Percentiles rank a stretch among this genome's conserved stretches.
Conservation (phyloP, 2,113 vertebrate species). For the Burhinus oedicnemus region DNA sequence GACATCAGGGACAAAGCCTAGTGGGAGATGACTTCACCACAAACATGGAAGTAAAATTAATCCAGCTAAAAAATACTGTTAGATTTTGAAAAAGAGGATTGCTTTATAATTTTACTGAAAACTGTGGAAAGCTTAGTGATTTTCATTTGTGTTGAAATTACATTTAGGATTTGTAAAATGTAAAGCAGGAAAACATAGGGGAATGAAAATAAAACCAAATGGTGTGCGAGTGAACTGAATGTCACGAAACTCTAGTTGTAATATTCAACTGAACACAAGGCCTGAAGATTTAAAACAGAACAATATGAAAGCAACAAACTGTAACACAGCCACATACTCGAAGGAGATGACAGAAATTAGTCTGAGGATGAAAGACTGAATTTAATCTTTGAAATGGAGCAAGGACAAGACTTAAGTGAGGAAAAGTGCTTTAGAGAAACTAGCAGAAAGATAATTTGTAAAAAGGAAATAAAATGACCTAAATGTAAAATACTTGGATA, state of each 20-base stretch:
- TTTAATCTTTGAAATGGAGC: background rate
- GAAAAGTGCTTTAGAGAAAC: background rate
- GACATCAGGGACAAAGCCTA: background rate
- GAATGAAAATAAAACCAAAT: background rate
- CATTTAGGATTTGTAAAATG: background rate
- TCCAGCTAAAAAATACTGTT: background rate
- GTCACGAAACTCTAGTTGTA: background rate
- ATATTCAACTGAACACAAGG: background rate
- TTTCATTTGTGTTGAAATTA: background rate
- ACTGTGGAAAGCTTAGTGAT: background rate
- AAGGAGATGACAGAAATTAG: background rate
- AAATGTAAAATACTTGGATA: background rate
- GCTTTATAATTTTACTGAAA: background rate
- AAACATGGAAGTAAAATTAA: background rate
- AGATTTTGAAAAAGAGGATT: background rate
- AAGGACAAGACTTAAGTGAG: background rate
- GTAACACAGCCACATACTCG: background rate
- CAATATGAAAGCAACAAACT: background rate
- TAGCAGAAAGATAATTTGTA: background rate
- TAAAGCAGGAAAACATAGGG: background rate
- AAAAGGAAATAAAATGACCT: background rate
- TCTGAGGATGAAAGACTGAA: background rate
- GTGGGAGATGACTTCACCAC: background rate
- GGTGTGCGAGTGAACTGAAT: background rate
- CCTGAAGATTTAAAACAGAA: background rate